A percentile compares a stretch with the other conserved stretches of the same genome.
phyloP scores from a whole-genome alignment of 2,888 invertebrate genomes.

The Tachina lurida region DNA sequence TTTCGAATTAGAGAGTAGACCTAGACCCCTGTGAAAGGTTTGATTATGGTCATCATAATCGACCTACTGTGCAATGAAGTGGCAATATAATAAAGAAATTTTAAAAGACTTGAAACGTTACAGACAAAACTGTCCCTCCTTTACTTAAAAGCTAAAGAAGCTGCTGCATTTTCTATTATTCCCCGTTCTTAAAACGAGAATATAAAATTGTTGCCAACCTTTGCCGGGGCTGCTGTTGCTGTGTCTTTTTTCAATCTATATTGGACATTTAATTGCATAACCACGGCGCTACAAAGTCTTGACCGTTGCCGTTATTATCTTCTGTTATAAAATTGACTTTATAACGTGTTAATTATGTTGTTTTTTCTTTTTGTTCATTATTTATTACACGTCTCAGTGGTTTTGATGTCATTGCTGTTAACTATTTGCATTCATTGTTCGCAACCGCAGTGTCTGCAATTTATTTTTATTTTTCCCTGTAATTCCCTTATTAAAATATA shows the following conservation, averaged over 20 bases:
- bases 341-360: constrained; percentile 32
- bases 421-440: constrained; percentile 16
- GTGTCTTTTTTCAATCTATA: not conserved
- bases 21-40: too few species aligned
- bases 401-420: constrained; percentile 31
- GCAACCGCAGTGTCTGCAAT: not conserved
- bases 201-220: not conserved
- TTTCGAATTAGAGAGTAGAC: too few species aligned
- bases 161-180: not conserved
- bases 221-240: not conserved
- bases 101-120: too few species aligned
- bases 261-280: not conserved
- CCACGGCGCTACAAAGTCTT: not conserved
- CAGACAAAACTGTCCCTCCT: too few species aligned
- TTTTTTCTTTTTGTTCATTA: constrained; percentile 3
- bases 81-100: too few species aligned
- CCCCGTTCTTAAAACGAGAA: not conserved
- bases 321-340: constrained; percentile 24
- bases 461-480: not conserved
- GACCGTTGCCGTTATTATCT: not conserved
- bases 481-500: constrained; percentile 7
- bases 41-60: too few species aligned
- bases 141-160: too few species aligned
- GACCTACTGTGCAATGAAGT: too few species aligned
- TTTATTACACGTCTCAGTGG: constrained; percentile 41